Conservation (phyloP, 2,888 invertebrate species). For the Acronicta psi region DNA sequence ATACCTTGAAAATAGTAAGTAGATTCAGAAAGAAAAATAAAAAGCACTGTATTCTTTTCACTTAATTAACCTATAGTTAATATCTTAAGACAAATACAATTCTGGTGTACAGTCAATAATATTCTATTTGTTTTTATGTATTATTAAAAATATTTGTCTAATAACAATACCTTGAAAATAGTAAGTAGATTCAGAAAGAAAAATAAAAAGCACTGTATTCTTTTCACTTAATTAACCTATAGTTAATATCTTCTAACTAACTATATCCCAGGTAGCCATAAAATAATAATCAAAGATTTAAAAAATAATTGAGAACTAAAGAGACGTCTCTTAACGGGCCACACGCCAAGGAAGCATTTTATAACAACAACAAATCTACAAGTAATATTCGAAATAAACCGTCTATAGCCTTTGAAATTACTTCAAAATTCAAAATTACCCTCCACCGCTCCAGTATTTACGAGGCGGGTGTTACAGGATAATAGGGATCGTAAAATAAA, state of each 20-base stretch:
- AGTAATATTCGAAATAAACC: slow-evolving; percentile 59
- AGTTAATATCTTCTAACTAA: background rate
- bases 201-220: too few species aligned
- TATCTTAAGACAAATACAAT: too few species aligned
- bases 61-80: too few species aligned
- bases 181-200: too few species aligned
- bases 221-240: too few species aligned
- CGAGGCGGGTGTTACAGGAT: slow-evolving; percentile 79
- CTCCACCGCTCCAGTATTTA: slow-evolving; percentile 80
- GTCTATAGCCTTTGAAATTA: slow-evolving; percentile 60
- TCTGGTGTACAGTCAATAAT: too few species aligned
- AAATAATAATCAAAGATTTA: slow-evolving; percentile 37
- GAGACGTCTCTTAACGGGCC: slow-evolving; percentile 3
- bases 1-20: too few species aligned
- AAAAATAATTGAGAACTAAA: slow-evolving; percentile 37
- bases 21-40: too few species aligned
- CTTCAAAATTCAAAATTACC: slow-evolving; percentile 69
- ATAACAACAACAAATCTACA: slow-evolving; percentile 47
- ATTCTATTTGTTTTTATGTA: too few species aligned
- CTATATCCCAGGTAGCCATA: slow-evolving; percentile 15
- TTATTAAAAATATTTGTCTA: too few species aligned
- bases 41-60: too few species aligned
- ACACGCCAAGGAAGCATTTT: slow-evolving; percentile 35
- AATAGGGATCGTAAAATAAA: slow-evolving; percentile 87
- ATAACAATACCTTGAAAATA: too few species aligned